Evolutionary conservation across 2,888 invertebrate species (phyloP), one percentile per base, ranked within the genome.

Genomic region (Trimorus sp.): DNA sequence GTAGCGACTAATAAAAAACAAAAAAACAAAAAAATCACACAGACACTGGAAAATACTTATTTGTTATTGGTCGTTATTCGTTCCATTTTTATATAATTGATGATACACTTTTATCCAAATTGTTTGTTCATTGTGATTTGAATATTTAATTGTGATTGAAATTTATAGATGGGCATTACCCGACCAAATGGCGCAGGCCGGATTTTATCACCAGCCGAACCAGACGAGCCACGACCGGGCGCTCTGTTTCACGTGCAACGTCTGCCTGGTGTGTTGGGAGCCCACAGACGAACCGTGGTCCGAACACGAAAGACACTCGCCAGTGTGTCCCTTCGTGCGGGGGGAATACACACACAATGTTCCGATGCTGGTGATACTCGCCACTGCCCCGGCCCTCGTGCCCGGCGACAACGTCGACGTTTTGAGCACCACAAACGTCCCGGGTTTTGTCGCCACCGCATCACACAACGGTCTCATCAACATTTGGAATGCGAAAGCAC

Each of bases 231-330:
- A 98, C 90, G 98, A 98, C 92, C 94, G 98, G 83, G 98, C 98
- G 7, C 97, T 98, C 97, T 98, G 98, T 91, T 98, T 98, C 92
- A 97, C 97, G 0, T 98, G 98, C 92, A 96, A 96, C 88, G 97
- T 98, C 9, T 98, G 98, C 90, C 94, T 98, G 36, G 98, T 98
- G 7, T 97, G 97, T 92, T 98, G 98, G 98, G 98, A 98, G 92
- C 96, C 98, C 88, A 97, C 97, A 0, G 98, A 98, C 92, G 98
- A 98, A 90, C 98, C 98, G 1, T 98, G 98, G 98, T 98, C 98
- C 84, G 98, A 98, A 91, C 98, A 98, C 90, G 98, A 98, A 92
- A 94, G 98, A 4, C 98, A 98, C 91, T 98, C 98, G 5, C 97
- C 98, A 12, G 95, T 95, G 87, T 98, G 98, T 90, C 97, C 98